Conservation (phyloP, 2,797 vertebrate genomes). For the Danio albolineatus region DNA sequence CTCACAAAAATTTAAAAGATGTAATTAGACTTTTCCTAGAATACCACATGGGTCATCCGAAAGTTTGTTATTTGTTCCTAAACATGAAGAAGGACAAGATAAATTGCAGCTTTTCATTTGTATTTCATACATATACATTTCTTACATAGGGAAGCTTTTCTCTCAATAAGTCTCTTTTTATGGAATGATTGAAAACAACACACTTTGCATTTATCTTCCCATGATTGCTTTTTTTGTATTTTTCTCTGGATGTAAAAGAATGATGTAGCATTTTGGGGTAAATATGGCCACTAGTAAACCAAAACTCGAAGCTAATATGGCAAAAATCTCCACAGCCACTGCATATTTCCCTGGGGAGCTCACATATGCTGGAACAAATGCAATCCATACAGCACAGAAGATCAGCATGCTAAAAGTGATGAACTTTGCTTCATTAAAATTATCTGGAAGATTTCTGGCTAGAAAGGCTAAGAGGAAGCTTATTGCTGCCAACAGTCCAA, state of each 20-base stretch:
- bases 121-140: too few relatives aligned
- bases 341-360: constrained; percentile 29
- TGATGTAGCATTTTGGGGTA: constrained; percentile 24
- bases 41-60: too few relatives aligned
- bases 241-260: constrained; percentile 66
- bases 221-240: constrained; percentile 75
- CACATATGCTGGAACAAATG: constrained; percentile 21
- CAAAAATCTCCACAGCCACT: constrained; percentile 23
- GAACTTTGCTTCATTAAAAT: constrained; percentile 38
- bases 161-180: too few relatives aligned
- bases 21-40: too few relatives aligned
- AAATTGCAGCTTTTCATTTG: too few relatives aligned
- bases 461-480: constrained; percentile 76
- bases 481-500: constrained; percentile 71
- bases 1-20: too few relatives aligned
- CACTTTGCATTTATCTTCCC: constrained; percentile 50
- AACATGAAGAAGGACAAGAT: too few relatives aligned
- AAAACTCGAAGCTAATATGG: constrained; percentile 7
- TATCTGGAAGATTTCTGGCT: constrained; percentile 69
- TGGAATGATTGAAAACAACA: too few relatives aligned
- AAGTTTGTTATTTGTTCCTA: too few relatives aligned
- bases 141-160: too few relatives aligned
- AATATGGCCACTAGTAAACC: constrained; percentile 5
- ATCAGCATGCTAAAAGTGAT: constrained; percentile 16
- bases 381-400: constrained; percentile 29